These are phyloP conservation scores for Plecotus auritus DNA, from an alignment of 2,113 vertebrate species.

Conservation along the genomic window DNA sequence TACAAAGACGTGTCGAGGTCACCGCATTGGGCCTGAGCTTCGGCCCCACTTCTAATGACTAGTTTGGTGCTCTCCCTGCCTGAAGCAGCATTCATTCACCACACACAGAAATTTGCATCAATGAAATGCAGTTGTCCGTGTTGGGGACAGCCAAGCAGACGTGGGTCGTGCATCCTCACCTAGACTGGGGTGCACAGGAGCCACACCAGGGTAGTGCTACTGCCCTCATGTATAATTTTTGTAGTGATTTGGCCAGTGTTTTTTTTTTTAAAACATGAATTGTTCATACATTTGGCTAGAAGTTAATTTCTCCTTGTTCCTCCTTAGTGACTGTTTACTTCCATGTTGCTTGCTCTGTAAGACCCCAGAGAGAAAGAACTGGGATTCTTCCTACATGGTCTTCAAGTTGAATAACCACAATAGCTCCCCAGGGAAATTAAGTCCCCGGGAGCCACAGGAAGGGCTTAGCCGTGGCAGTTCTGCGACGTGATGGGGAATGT, in stretches of 20 bases:
- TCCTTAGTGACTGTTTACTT: slow-evolving; percentile 57
- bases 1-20: not conserved
- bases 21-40: not conserved
- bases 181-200: not conserved
- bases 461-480: not conserved
- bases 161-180: not conserved
- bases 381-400: slow-evolving; percentile 54
- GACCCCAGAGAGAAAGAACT: slow-evolving; percentile 49
- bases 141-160: not conserved
- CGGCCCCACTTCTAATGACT: not conserved
- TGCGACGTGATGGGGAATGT: not conserved
- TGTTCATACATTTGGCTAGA: slow-evolving; percentile 17
- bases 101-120: not conserved
- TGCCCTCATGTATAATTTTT: not conserved
- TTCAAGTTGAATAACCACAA: slow-evolving; percentile 47
- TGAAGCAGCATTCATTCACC: not conserved
- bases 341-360: slow-evolving; percentile 27
- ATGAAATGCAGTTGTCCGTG: not conserved
- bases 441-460: slow-evolving; percentile 40
- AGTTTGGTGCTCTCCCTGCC: not conserved
- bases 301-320: slow-evolving; percentile 30
- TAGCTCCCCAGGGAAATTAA: slow-evolving; percentile 48
- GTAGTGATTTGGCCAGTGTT: not conserved
- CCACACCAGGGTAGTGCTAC: not conserved
- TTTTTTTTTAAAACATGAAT: not conserved